These are phyloP conservation scores for Sebastes miniatus DNA, from an alignment of 2,797 vertebrate genomes.

Conservation along the genomic window DNA sequence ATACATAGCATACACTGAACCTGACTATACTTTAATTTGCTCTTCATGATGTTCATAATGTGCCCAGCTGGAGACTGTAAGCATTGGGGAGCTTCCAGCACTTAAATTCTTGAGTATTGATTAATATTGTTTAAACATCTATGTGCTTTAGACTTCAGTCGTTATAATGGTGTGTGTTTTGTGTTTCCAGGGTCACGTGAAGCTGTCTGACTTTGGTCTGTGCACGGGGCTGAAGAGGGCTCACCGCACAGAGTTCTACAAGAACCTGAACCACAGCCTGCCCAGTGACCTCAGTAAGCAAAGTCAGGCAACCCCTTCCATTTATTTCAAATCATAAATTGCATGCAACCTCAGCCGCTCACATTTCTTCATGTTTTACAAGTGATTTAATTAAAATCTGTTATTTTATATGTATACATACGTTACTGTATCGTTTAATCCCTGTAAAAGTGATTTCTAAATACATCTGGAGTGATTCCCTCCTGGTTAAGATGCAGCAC, in stretches of 20 bases:
- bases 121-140: neutral
- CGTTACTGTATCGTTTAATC: neutral
- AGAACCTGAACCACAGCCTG: constrained; percentile 96
- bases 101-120: neutral
- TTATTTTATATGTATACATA: neutral
- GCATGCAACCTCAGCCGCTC: neutral
- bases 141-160: neutral
- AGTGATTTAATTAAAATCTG: neutral
- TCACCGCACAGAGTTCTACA: constrained; percentile 97
- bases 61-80: neutral
- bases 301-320: constrained; percentile 59
- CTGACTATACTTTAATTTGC: neutral
- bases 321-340: neutral
- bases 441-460: neutral
- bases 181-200: constrained; percentile 90
- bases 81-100: neutral
- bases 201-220: constrained; percentile 97
- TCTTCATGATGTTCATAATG: neutral
- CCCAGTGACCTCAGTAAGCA: constrained; percentile 97
- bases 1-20: neutral
- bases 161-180: neutral
- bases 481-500: neutral
- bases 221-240: constrained; percentile 98
- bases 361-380: neutral
- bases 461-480: neutral